Conservation (phyloP, 2,797 vertebrate genomes). For the Pangasius mekongensis region DNA sequence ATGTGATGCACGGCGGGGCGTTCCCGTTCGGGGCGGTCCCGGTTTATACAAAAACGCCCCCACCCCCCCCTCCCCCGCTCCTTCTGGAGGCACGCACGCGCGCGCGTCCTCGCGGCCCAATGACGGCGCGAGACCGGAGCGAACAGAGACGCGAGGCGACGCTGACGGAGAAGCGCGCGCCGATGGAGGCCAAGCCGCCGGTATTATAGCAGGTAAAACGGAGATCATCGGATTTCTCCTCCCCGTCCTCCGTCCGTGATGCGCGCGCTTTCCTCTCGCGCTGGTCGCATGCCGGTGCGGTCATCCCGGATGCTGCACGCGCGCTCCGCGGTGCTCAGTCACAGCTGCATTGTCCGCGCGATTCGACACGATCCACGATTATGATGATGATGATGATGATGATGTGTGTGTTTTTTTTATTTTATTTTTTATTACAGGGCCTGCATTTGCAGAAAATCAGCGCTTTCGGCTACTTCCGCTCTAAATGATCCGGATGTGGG, state of each 20-base stretch:
- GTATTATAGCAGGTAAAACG: slow-evolving; percentile 5
- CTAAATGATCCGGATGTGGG: background rate
- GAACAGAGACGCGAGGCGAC: slow-evolving; percentile 5
- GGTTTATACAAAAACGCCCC: background rate
- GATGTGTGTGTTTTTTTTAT: background rate
- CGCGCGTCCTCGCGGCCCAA: slow-evolving; percentile 18
- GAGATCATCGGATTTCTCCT: background rate
- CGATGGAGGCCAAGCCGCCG: slow-evolving; percentile 15
- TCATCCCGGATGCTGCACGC: slow-evolving; percentile 9
- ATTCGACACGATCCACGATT: background rate
- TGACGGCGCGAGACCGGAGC: slow-evolving; percentile 25
- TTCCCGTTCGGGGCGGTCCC: background rate
- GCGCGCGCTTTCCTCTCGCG: background rate
- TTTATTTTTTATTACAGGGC: too few species aligned
- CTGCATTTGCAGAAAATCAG: background rate
- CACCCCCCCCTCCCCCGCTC: too few species aligned
- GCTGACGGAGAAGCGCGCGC: background rate
- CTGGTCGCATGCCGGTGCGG: background rate
- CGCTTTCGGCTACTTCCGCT: background rate
- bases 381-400: background rate
- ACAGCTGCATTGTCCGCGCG: slow-evolving; percentile 19
- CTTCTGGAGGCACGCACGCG: background rate
- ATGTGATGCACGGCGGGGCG: background rate
- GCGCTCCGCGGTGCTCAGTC: slow-evolving; percentile 17
- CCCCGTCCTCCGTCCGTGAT: background rate